Evolutionary conservation across 2,888 invertebrate genomes (phyloP), one percentile per base, ranked within the genome.

Genomic region (Gymnocheta viridis): DNA sequence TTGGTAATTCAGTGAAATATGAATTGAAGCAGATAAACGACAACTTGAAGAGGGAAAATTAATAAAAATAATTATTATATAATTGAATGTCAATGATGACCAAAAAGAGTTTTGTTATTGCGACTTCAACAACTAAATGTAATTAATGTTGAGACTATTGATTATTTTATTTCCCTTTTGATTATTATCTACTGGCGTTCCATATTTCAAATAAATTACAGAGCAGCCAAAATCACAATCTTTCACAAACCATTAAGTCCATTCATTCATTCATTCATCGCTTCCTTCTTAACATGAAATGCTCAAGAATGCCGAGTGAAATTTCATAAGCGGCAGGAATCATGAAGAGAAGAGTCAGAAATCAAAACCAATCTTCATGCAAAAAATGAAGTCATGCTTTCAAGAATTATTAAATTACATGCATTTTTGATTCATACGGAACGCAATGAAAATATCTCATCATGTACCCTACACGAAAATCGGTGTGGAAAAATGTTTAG

Each of bases 91-190:
- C 67, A 69, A 47, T 32, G 17, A 67, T 38, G 60, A 9, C 41
- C 22, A 77, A 60, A 56, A 67, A 67, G n/a, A 14, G 19, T 24
- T 47, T 27, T 64, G n/a, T 64, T 22, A 41, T 7, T 62, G 9
- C 19, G 24, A 60, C 4, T 51, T n/a, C 19, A 17, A 44, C 27
- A 29, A 5, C 29, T 29, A n/a, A 29, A 29, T 27, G n/a, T 2
- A 58, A 19, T 17, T 2, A 58, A 19, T 17, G 4, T 2, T 12
- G 17, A 12, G 19, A 7, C 73, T 58, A 64, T 72, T 24, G 29
- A 47, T 47, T n/a, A n/a, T n/a, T 17, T 49, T 41, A 54, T 62
- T 82, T 82, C 70, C 70, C 76, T 66, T 12, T 62, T 58, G 54
- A 19, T 56, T 29, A n/a, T 17, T 29, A n/a, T 17, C 29, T 56